Evolutionary conservation across 2,113 vertebrate species (phyloP).

Genomic region (Gymnarchus niloticus): DNA sequence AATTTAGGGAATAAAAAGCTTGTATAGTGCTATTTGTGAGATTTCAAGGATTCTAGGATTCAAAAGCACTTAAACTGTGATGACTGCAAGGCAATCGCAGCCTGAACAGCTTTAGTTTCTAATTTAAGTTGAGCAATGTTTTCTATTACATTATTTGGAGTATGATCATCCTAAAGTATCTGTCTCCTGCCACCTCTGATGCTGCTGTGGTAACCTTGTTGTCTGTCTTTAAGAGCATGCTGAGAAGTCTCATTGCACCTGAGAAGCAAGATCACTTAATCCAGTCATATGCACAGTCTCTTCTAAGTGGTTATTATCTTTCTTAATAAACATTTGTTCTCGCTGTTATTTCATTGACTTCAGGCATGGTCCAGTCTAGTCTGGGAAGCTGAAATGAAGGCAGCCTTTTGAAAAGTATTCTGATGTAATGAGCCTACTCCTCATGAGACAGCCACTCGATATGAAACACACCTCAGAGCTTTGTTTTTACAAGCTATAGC

Average conservation of each 20-base stretch:
- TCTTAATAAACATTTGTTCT: background rate
- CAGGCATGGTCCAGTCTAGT: background rate
- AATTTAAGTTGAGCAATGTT: background rate
- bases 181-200: background rate
- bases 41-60: too few species aligned
- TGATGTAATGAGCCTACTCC: background rate
- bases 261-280: background rate
- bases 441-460: background rate
- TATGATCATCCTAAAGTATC: background rate
- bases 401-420: background rate
- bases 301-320: background rate
- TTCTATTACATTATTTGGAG: background rate
- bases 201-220: background rate
- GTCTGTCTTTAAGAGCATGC: background rate
- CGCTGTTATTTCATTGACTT: background rate
- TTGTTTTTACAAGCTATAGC: background rate
- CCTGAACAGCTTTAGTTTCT: background rate
- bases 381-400: background rate
- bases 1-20: background rate
- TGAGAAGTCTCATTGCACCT: background rate
- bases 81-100: background rate
- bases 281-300: background rate
- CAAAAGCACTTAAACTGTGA: background rate
- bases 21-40: background rate
- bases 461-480: background rate